A percentile compares a stretch with the other conserved stretches of the same genome.
phyloP scores from a whole-genome alignment of 2,113 vertebrate species.

The Lasiurus cinereus region DNA sequence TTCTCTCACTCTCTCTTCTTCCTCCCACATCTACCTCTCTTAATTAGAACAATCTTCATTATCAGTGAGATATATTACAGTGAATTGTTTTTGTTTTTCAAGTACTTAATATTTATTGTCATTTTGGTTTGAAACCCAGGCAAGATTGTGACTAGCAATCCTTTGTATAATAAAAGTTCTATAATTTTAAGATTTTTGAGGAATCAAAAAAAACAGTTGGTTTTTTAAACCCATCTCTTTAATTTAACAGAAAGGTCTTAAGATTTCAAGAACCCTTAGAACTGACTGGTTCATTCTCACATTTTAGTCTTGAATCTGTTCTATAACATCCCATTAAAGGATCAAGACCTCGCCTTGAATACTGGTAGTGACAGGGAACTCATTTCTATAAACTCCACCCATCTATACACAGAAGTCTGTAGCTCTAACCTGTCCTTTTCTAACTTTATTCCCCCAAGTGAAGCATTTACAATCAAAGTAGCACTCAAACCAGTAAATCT shows the following conservation, averaged over 20 bases:
- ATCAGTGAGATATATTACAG: neutral
- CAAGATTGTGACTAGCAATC: neutral
- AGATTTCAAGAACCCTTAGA: neutral
- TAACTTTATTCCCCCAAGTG: neutral
- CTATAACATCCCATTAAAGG: neutral
- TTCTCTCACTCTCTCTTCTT: neutral
- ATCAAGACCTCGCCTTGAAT: neutral
- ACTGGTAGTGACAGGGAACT: neutral
- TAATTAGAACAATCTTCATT: neutral
- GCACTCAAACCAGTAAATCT: neutral
- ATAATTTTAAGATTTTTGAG: slow-evolving; percentile 23
- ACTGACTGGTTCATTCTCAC: neutral
- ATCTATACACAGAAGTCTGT: neutral
- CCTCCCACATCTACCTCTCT: neutral
- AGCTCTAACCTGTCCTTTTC: neutral
- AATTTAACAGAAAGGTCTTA: neutral
- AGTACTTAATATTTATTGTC: neutral
- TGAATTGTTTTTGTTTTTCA: neutral
- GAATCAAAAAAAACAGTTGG: neutral
- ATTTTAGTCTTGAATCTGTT: neutral
- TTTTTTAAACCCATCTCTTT: neutral
- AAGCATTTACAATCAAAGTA: neutral
- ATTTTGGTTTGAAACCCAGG: neutral
- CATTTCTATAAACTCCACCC: neutral
- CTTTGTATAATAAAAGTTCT: neutral